Evolutionary conservation across 2,797 vertebrate species (phyloP), one percentile per base, ranked within the genome.

Genomic region (Danionella dracula): DNA sequence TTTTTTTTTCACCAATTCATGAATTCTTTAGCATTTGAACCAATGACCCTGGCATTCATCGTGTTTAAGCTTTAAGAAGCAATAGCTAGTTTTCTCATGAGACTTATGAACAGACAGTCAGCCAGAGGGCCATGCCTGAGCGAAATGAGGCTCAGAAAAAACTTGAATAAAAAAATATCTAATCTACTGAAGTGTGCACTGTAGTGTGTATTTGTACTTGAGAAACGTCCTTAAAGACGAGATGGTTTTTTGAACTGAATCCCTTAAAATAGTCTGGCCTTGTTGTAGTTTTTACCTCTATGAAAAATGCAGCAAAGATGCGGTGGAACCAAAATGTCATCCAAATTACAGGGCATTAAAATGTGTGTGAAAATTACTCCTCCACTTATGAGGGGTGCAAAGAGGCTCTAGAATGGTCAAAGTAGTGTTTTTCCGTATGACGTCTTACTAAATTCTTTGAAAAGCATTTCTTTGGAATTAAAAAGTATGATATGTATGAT

Each of bases 321-420:
- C 75, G 76, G 70, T 69, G 73, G 51, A 83, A 85, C 81, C 67
- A 81, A 83, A 86, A 82, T 76, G 69, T 79, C 78, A 75, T 40
- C 63, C 68, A 79, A 84, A 85, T 81, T 67, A 81, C 79, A 66
- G 41, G 16, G 42, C 32, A 19, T 37, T 40, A 76, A 34, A 11
- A 76, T 79, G 75, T 79, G 74, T 81, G 77, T 58, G 59, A 77
- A 79, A 82, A 81, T 74, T 58, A 79, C 79, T 69, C 67, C 23
- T 27, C 54, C 70, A 62, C 66, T 78, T 67, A 7, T 4, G 44
- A 20, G 35, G 60, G 70, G 31, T 42, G 34, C n/a, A 66, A 34
- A 37, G 41, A 56, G 27, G 13, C 50, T 56, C 50, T 56, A 16
- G 63, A 65, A 67, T 71, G 11, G 64, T 41, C 56, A 53, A 17